Evolutionary conservation across 1,140 invertebrate genomes (phyloP), one percentile per base, ranked within the genome.

Genomic region (Drepana arcuata): DNA sequence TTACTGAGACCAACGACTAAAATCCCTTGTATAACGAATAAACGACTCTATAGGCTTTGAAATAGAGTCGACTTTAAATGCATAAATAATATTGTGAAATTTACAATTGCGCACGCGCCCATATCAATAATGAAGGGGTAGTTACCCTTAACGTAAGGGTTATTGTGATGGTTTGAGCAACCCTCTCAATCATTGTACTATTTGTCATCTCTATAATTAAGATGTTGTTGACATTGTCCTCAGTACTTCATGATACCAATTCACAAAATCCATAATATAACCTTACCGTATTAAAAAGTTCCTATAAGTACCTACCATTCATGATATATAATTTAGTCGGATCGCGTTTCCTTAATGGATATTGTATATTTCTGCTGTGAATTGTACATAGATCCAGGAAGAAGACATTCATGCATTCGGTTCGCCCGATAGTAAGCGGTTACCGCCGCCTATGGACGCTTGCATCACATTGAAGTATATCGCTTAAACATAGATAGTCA

Each of bases 171-270:
- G 37, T 49, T 30, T 38, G 40, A 36, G 27, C 57, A 46, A 53
- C 65, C 65, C 67, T 61, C 49, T 57, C 50, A 41, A 69, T 69
- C 60, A 65, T 53, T 45, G 32, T 41, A 57, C 59, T 50, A 64
- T 65, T 61, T 62, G 42, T 48, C 48, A 57, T 55, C 48, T 41
- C 43, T 40, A 27, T 40, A 24, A 16, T 29, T 14, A 29, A 41
- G 40, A 32, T 45, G 39, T 32, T 51, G 18, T 21, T 21, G 18
- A 46, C 34, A 49, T 49, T 58, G 46, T 43, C 46, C 48, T 43
- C 28, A 30, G 12, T 21, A 35, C 32, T 21, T 23, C 14, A n/a
- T 21, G 14, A 26, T 38, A 21, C 31, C 10, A 39, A 34, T 39
- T 39, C 28, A 34, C 18, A 29, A 25, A 25, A 27, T 26, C 28